Evolutionary conservation across 2,888 invertebrate genomes (phyloP), one percentile per base, ranked within the genome.

Genomic region (Apodemia zela): DNA sequence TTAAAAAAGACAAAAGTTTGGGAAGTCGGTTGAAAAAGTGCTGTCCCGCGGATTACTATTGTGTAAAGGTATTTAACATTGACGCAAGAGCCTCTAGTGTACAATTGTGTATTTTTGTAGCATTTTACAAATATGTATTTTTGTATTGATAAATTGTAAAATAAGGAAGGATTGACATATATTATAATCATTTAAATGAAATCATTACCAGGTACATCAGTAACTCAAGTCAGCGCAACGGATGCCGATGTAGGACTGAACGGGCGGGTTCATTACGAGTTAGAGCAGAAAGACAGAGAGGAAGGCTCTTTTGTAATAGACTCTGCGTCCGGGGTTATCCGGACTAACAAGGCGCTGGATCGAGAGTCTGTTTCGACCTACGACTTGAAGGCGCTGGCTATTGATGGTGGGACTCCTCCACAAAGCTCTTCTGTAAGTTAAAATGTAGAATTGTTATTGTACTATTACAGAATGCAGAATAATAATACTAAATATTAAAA

Each of bases 241-340:
- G 98, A 98, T 79, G 95, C 95, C 0, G 98, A 98, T 80, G 94
- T 95, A 0, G 97, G 97, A 0, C 91, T 97, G 1, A 98, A 98
- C 81, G 98, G 98, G 0, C 93, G 97, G 64, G 95, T 98, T 6
- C 94, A 95, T 63, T 98, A 97, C 81, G 94, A 95, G 29, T 81
- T 97, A 11, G 94, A 94, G 63, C 92, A 95, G 45, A 94, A 94
- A 64, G 96, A 96, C 75, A 84, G 93, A 0, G 97, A 97, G 47
- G 97, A 97, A 73, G 97, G 97, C 0, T 96, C 98, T 0, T 99
- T 99, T 81, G 95, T 96, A 0, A 95, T 99, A 17, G 99, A 99
- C 83, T 94, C 97, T 0, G 96, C 97, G 0, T 97, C 97, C 0
- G 99, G 99, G 0, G 96, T 98, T 0, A 94, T 99, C 15, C 91